Conservation (phyloP, 2,797 vertebrate species). For the Hypotaenidia philippensis region DNA sequence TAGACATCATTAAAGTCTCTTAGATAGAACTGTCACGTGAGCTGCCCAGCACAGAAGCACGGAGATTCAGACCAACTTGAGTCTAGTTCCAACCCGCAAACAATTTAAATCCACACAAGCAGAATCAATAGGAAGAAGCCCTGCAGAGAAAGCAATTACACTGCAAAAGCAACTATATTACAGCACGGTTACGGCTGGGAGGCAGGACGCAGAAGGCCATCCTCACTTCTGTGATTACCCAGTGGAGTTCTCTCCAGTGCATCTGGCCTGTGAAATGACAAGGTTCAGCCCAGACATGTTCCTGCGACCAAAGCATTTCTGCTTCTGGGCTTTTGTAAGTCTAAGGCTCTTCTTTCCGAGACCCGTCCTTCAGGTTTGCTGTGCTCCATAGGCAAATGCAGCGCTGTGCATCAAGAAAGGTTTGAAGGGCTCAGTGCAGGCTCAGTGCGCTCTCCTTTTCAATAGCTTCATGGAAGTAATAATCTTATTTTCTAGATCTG, state of each 20-base stretch:
- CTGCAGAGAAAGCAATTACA: conserved; percentile 75
- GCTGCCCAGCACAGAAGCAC: neutral
- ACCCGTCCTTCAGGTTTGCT: neutral
- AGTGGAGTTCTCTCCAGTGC: conserved; percentile 11
- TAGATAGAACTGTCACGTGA: conserved; percentile 22
- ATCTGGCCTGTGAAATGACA: conserved; percentile 31
- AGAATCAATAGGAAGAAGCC: conserved; percentile 71
- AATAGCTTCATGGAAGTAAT: neutral
- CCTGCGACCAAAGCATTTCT: conserved; percentile 3
- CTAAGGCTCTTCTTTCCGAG: neutral
- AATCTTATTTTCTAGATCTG: neutral
- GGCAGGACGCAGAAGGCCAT: conserved; percentile 49
- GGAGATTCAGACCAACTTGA: conserved; percentile 22
- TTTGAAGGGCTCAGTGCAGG: neutral
- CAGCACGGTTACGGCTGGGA: conserved; percentile 28
- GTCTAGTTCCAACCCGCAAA: conserved; percentile 48
- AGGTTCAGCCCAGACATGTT: conserved; percentile 1
- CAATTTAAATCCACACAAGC: conserved; percentile 62
- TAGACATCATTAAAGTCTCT: conserved; percentile 25
- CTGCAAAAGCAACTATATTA: conserved; percentile 58
- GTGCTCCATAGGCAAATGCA: neutral
- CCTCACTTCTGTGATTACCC: conserved; percentile 60
- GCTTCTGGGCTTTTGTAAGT: neutral
- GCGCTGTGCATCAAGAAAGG: neutral
- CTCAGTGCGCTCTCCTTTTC: neutral